Evolutionary conservation across 2,797 vertebrate species (phyloP).

Genomic region (Pristis pectinata): DNA sequence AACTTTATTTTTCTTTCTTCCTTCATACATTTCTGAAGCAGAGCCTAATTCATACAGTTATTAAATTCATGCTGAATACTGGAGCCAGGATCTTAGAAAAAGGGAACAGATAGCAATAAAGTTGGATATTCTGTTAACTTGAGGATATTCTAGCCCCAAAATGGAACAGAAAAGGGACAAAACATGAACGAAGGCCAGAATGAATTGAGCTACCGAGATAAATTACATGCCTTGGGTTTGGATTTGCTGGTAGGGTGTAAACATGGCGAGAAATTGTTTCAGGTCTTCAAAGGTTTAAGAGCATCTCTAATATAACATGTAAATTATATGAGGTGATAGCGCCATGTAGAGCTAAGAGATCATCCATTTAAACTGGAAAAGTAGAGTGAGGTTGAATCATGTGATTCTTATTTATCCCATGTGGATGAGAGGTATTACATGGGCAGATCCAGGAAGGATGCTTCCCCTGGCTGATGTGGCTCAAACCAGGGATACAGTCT

Average conservation of each 20-base stretch:
- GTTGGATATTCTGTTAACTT: not conserved
- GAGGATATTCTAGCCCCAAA: not conserved
- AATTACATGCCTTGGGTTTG: not conserved
- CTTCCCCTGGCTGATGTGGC: too few species aligned
- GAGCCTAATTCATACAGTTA: not conserved
- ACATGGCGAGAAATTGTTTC: not conserved
- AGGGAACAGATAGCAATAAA: not conserved
- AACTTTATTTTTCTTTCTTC: not conserved
- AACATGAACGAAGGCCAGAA: not conserved
- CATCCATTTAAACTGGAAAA: not conserved
- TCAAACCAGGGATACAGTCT: too few species aligned
- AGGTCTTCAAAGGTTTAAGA: not conserved
- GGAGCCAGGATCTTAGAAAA: not conserved
- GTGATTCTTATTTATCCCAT: not conserved
- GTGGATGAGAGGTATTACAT: too few species aligned
- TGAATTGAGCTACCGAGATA: not conserved
- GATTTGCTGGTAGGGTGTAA: not conserved
- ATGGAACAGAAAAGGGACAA: not conserved
- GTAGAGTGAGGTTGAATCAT: not conserved
- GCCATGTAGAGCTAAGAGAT: not conserved
- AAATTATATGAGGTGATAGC: not conserved
- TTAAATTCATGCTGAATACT: not conserved
- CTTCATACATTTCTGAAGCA: too few species aligned
- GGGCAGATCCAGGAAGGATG: too few species aligned
- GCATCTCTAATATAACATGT: not conserved